Evolutionary conservation across 2,888 invertebrate species (phyloP).

Genomic region (Phanerotoma sp.): DNA sequence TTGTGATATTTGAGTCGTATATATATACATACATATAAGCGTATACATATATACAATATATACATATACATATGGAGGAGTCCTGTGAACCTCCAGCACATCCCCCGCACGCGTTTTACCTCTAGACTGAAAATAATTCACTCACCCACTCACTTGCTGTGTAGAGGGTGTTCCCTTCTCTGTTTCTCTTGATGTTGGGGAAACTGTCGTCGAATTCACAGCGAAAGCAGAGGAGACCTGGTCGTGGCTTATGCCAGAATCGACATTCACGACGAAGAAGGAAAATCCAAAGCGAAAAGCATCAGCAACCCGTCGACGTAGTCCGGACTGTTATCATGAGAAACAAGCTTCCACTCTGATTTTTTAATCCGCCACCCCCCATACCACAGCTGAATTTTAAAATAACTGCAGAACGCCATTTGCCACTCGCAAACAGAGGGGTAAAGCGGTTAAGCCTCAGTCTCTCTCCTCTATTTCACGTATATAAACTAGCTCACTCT

Average conservation of each 20-base stretch:
- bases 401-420: conserved; percentile 60
- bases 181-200: conserved; percentile 11
- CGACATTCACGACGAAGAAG: conserved; percentile 27
- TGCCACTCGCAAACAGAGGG: conserved; percentile 57
- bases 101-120: background rate
- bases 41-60: conserved; percentile 1
- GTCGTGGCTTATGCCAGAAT: conserved; percentile 29
- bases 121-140: conserved; percentile 8
- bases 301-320: conserved; percentile 43
- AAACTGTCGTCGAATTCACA: conserved; percentile 21
- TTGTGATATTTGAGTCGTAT: conserved; percentile 37
- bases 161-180: conserved; percentile 12
- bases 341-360: conserved; percentile 60
- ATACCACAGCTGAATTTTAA: conserved; percentile 54
- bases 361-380: conserved; percentile 56
- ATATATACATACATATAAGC: conserved; percentile 33
- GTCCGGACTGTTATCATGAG: conserved; percentile 54
- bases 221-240: conserved; percentile 30
- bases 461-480: conserved; percentile 29
- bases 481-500: conserved; percentile 13
- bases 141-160: conserved; percentile 5
- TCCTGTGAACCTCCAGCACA: background rate
- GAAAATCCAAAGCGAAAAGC: conserved; percentile 41
- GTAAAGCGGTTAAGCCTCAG: conserved; percentile 17
- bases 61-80: conserved; percentile 1